phyloP scores from a whole-genome alignment of 2,888 invertebrate genomes.

The Plagodis pulveraria region DNA sequence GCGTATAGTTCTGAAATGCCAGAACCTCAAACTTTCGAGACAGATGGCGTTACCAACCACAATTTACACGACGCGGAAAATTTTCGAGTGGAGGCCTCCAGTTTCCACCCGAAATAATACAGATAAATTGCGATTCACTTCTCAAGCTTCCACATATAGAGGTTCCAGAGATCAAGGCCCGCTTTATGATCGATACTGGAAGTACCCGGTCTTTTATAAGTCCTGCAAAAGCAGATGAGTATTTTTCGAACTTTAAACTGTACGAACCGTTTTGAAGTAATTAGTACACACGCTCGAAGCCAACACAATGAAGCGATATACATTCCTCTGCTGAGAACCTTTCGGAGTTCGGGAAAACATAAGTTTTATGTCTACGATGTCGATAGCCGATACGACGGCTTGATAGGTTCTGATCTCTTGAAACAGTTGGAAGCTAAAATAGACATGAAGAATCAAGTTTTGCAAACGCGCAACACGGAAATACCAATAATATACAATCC shows the following conservation, averaged over 20 bases:
- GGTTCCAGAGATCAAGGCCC: background rate
- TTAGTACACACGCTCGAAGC: no score
- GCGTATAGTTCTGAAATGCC: background rate
- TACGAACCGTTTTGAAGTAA: slow-evolving; percentile 1
- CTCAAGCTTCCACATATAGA: background rate
- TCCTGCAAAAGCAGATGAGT: background rate
- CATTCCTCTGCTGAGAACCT: no score
- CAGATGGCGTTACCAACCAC: background rate
- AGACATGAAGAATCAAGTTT: no score
- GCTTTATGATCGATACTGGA: background rate
- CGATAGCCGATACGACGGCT: no score
- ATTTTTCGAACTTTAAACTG: background rate
- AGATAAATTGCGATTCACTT: background rate
- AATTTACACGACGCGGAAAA: background rate
- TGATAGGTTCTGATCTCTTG: no score
- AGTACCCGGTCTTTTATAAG: background rate
- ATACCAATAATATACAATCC: no score
- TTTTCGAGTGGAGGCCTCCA: background rate
- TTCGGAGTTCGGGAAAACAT: no score
- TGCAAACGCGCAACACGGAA: no score
- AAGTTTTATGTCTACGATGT: no score
- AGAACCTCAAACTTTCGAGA: background rate
- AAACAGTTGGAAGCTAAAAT: no score
- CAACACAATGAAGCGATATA: no score
- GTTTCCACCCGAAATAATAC: background rate